Base-by-base conservation (phyloP, 1,140 invertebrate species). In the Gerris buenoi region DNA sequence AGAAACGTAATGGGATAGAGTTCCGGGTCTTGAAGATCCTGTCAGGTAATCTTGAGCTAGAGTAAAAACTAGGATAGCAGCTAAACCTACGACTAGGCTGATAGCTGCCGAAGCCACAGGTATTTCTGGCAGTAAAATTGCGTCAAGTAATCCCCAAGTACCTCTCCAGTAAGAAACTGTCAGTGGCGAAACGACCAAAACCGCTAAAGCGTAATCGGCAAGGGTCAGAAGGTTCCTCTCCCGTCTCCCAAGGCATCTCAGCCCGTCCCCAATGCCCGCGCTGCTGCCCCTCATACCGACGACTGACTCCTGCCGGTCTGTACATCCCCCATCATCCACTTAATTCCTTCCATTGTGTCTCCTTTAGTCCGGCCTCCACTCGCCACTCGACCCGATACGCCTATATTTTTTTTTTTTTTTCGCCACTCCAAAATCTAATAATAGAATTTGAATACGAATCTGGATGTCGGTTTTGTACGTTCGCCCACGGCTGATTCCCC, bases 141-240 rank as follows among this genome's bases (percentile, higher is more conserved):
- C 73, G 68, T 86, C 87, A 80, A 89, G 86, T 22, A 93, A 81
- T 59, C 84, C 82, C 89, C 89, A 93, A 27, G 88, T 89, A 64
- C 89, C 88, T 27, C 90, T 81, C 90, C 90, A 93, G 74, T 91
- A 93, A 61, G 84, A 83, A 10, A 93, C 88, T 1, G 91, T 89
- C 13, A 86, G 82, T 10, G 90, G 90, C 0, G 87, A 86, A 3
- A 90, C 83, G 14, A 93, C 79, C 0, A 83, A 73, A 60, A 85
- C 83, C 2, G 89, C 86, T 72, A 93, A 82, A 18, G 87, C 71
- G 15, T 81, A 80, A 75, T 93, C 90, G 58, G 90, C 76, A 60
- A 86, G 72, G 15, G 83, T 82, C 23, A 90, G 79, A 3, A 88
- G 77, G 1, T 80, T 78, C 70, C 85, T 80, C 75, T 85, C 81